Conservation (phyloP, 2,888 invertebrate species). For the Chrysodeixis includens region DNA sequence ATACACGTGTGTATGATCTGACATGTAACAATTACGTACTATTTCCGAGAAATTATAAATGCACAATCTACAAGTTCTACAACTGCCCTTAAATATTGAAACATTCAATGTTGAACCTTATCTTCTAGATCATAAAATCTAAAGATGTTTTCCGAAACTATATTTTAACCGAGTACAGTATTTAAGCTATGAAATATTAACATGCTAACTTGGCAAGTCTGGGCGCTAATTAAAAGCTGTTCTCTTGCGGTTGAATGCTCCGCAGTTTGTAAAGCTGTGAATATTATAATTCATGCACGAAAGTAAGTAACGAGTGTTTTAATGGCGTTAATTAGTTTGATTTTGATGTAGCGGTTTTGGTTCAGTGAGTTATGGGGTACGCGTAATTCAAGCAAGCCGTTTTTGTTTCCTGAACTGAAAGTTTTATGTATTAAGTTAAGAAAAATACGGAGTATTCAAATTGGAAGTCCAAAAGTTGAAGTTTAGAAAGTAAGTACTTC, state of each 20-base stretch:
- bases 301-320: conserved; percentile 20
- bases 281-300: conserved; percentile 12
- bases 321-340: conserved; percentile 20
- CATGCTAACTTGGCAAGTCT: conserved; percentile 45
- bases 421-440: background rate
- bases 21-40: too few relatives aligned
- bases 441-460: background rate
- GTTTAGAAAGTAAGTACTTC: too few relatives aligned
- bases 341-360: conserved; percentile 8
- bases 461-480: too few relatives aligned
- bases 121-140: background rate
- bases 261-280: conserved; percentile 23
- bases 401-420: too few relatives aligned
- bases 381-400: background rate
- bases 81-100: background rate
- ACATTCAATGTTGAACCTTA: conserved; percentile 10
- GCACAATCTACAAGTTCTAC: too few relatives aligned
- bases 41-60: conserved; percentile 2
- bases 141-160: conserved; percentile 17
- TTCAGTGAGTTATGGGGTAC: background rate
- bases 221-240: conserved; percentile 58
- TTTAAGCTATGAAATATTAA: conserved; percentile 53
- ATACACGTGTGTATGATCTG: too few relatives aligned
- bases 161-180: conserved; percentile 29
- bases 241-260: conserved; percentile 31